Conservation (phyloP, 2,113 vertebrate genomes). For the Nothocercus julius region DNA sequence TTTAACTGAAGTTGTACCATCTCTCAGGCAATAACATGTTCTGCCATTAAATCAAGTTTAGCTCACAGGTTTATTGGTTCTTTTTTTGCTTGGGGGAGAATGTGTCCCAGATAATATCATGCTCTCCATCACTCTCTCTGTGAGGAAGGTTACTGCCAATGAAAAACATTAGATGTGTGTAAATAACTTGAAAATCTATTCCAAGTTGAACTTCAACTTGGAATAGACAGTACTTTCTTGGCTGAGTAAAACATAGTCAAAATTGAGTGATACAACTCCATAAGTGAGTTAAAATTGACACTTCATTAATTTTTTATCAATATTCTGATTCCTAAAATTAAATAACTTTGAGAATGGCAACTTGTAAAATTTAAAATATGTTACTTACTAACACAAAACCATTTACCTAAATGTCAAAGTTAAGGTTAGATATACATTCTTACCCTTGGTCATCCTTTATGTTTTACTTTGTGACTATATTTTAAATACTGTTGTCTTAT, state of each 20-base stretch:
- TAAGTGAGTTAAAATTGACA: not conserved
- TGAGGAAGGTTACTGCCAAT: not conserved
- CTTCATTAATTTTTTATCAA: slow-evolving; percentile 13
- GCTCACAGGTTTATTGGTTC: not conserved
- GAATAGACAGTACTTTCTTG: not conserved
- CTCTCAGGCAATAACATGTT: not conserved
- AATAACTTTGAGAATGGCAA: not conserved
- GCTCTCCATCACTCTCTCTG: not conserved
- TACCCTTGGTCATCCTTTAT: not conserved
- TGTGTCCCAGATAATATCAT: not conserved
- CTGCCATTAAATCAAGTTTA: not conserved
- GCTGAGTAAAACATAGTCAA: not conserved
- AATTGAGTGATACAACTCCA: not conserved
- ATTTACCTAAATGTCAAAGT: not conserved
- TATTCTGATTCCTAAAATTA: not conserved
- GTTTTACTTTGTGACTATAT: not conserved
- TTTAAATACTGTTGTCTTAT: not conserved
- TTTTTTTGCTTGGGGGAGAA: not conserved
- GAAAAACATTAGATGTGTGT: not conserved
- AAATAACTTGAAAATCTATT: not conserved
- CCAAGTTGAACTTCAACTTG: not conserved
- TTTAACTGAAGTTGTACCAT: not conserved
- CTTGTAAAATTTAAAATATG: not conserved
- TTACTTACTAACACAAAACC: not conserved
- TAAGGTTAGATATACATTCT: not conserved